Evolutionary conservation across 2,888 invertebrate species (phyloP).

Genomic region (Drosophila dives): DNA sequence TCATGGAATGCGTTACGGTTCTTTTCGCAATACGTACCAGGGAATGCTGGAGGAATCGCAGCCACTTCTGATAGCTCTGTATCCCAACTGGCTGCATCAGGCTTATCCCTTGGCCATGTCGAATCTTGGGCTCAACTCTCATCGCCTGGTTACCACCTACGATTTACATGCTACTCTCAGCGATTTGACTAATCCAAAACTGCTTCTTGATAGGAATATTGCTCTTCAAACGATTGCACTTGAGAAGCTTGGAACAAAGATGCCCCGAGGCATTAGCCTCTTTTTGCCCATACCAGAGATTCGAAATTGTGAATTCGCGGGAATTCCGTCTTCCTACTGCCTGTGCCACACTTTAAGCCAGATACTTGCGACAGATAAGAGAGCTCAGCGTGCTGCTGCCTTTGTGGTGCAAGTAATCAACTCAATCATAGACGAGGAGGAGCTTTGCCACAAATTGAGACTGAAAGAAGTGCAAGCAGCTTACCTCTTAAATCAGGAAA

Average conservation of each 20-base stretch:
- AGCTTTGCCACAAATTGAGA: constrained; percentile 24
- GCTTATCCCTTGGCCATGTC: constrained; percentile 87
- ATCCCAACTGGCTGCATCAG: constrained; percentile 90
- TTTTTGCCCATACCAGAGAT: constrained; percentile 89
- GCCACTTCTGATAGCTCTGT: constrained; percentile 90
- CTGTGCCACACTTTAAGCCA: constrained; percentile 87
- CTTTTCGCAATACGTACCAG: constrained; percentile 90
- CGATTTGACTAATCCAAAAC: constrained; percentile 87
- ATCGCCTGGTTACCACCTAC: constrained; percentile 91
- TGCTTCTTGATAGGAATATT: constrained; percentile 84
- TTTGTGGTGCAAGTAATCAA: constrained; percentile 51
- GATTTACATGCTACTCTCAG: constrained; percentile 92
- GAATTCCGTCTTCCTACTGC: constrained; percentile 93
- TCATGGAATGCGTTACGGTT: constrained; percentile 94
- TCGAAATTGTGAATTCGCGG: constrained; percentile 90
- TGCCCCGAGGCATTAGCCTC: constrained; percentile 89
- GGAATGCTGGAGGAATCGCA: constrained; percentile 93
- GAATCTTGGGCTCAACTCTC: constrained; percentile 89
- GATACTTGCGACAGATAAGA: constrained; percentile 15
- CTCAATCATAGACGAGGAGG: background rate
- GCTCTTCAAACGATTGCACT: constrained; percentile 78
- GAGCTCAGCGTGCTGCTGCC: constrained; percentile 35
- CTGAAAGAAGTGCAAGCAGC: constrained; percentile 32
- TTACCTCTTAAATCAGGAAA: constrained; percentile 13
- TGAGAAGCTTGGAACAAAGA: constrained; percentile 63